Base-by-base conservation (phyloP, 2,888 invertebrate genomes). In the Ectemnius continuus region DNA sequence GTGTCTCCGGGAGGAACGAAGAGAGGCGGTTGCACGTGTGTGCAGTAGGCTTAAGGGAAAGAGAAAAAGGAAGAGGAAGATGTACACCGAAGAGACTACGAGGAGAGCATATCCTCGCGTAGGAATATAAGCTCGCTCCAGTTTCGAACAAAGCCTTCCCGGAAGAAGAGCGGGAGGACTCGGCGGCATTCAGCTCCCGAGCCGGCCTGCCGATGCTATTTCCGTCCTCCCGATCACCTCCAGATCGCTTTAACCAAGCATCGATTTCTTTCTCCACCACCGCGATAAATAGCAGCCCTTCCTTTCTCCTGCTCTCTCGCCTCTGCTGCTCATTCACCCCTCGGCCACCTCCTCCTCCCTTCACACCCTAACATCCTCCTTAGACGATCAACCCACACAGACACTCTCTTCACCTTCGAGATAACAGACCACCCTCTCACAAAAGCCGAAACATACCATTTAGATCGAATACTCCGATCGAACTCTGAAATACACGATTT, bases 141-240 rank as follows among this genome's bases (percentile, higher is more conserved):
- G 52, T 52, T 52, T 52, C 52, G 52, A 14, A 52, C 52, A 52
- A 52, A 52, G 52, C 52, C 52, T 52, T 13, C 52, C 52, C n/a
- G 52, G 16, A 52, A 16, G 16, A 14, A 16, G 16, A 16, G n/a
- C n/a, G 52, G 52, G 52, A 52, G 52, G n/a, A 16, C 14, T 16
- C 52, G 36, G 36, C 8, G 36, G 36, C 36, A 36, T 36, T 36
- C 36, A 36, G 36, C 36, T 36, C 36, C 52, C 52, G 52, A 52
- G 52, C 52, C 52, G 52, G 52, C 52, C 52, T 52, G 52, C 52
- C 52, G 52, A 52, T 52, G 52, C 52, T 52, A 52, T 52, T 52
- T 52, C 52, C 52, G 52, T 52, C 52, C 52, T 52, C 52, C 52
- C 52, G 52, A 52, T 52, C 52, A 52, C 52, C 52, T 52, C 52